phyloP scores from a whole-genome alignment of 2,113 vertebrate genomes.

The Dasyprocta punctata region DNA sequence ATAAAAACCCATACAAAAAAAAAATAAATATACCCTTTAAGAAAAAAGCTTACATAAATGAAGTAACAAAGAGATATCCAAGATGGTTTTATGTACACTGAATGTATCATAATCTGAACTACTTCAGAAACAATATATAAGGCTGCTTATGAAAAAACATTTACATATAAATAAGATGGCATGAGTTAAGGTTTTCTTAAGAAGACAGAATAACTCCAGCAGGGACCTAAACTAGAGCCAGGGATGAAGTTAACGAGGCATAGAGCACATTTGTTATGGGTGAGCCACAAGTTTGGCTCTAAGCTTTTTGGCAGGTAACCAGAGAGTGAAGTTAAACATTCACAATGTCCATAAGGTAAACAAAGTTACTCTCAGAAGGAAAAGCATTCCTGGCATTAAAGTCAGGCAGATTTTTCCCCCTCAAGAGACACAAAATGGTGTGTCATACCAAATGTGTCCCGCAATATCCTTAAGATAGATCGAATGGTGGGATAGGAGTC shows the following conservation, averaged over 20 bases:
- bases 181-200: slow-evolving; percentile 55
- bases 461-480: not conserved
- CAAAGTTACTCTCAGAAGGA: slow-evolving; percentile 53
- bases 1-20: slow-evolving; percentile 22
- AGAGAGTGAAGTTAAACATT: slow-evolving; percentile 76
- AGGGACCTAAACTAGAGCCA: slow-evolving; percentile 57
- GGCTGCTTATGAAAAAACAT: slow-evolving; percentile 14
- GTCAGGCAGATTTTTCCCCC: not conserved
- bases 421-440: not conserved
- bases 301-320: slow-evolving; percentile 66
- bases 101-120: not conserved
- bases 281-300: slow-evolving; percentile 64
- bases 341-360: slow-evolving; percentile 55
- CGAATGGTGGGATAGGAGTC: not conserved
- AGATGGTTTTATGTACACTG: not conserved
- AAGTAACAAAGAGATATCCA: not conserved
- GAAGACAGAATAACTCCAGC: slow-evolving; percentile 35
- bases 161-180: slow-evolving; percentile 1
- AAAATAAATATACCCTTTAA: slow-evolving; percentile 21
- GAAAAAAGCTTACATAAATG: slow-evolving; percentile 48
- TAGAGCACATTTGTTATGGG: slow-evolving; percentile 62
- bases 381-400: slow-evolving; percentile 48
- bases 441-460: not conserved
- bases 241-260: slow-evolving; percentile 70
- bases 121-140: not conserved